These are phyloP conservation scores for Hoplias malabaricus DNA, from an alignment of 2,113 vertebrate genomes.

Conservation along the genomic window DNA sequence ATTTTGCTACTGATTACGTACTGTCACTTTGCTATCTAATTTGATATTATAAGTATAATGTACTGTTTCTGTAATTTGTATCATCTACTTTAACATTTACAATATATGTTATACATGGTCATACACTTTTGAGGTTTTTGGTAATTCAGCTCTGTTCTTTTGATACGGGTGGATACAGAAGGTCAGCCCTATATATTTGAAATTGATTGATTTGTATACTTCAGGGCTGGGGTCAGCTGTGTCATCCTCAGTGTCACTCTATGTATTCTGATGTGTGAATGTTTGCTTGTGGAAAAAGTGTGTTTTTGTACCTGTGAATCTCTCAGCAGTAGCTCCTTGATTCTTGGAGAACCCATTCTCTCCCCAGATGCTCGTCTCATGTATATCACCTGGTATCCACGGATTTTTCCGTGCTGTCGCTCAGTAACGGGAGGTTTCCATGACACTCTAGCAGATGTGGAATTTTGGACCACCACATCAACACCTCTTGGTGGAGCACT, in stretches of 20 bases:
- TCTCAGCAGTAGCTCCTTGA: constrained; percentile 93
- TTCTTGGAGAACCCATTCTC: constrained; percentile 84
- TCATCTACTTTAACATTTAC: too few relatives aligned
- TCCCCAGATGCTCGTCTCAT: constrained; percentile 89
- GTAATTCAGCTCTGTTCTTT: too few relatives aligned
- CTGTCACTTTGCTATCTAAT: too few relatives aligned
- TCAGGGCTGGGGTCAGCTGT: neutral
- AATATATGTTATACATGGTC: too few relatives aligned
- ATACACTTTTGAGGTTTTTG: too few relatives aligned
- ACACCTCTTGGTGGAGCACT: constrained; percentile 93
- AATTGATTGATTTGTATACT: too few relatives aligned
- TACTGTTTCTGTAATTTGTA: too few relatives aligned
- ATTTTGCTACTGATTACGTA: too few relatives aligned
- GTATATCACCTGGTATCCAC: constrained; percentile 95
- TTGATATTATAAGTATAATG: too few relatives aligned
- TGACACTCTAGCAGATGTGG: constrained; percentile 89
- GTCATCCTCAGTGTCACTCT: neutral
- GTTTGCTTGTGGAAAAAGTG: constrained; percentile 1
- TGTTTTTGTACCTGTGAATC: constrained; percentile 85
- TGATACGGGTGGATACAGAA: too few relatives aligned
- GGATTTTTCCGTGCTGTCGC: constrained; percentile 90
- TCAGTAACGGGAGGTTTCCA: constrained; percentile 92
- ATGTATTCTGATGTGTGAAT: neutral
- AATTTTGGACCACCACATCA: constrained; percentile 93
- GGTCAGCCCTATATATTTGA: too few relatives aligned